Conservation (phyloP, 2,888 invertebrate species). For the Drosophila subsilvestris region DNA sequence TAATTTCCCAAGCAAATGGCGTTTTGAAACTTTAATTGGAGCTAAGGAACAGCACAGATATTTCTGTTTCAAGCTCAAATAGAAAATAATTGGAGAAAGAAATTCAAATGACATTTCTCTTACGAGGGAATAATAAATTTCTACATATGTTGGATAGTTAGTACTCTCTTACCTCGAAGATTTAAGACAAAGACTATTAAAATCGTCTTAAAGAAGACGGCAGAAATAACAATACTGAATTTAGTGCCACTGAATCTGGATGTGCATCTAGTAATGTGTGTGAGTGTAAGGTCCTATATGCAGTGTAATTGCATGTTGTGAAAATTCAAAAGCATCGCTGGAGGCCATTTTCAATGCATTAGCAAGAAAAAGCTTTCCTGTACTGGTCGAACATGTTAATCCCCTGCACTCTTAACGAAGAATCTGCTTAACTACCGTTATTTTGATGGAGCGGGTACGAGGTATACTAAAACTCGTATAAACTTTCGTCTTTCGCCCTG, state of each 20-base stretch:
- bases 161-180: no score
- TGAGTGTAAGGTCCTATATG: constrained; percentile 6
- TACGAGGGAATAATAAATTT: no score
- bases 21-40: constrained; percentile 44
- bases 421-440: no score
- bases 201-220: constrained; percentile 32
- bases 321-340: constrained; percentile 39
- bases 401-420: no score
- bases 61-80: neutral
- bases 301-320: constrained; percentile 34
- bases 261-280: neutral
- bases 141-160: constrained; percentile 26
- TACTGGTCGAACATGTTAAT: neutral
- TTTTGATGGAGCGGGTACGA: no score
- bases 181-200: neutral
- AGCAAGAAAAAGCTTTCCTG: neutral
- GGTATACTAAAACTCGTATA: no score
- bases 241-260: neutral
- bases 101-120: neutral
- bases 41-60: neutral
- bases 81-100: neutral
- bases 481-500: no score
- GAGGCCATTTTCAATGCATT: constrained; percentile 18
- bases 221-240: constrained; percentile 40
- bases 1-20: constrained; percentile 25